Evolutionary conservation across 2,888 invertebrate species (phyloP), one percentile per base, ranked within the genome.

Genomic region (Tinea semifulvella): DNA sequence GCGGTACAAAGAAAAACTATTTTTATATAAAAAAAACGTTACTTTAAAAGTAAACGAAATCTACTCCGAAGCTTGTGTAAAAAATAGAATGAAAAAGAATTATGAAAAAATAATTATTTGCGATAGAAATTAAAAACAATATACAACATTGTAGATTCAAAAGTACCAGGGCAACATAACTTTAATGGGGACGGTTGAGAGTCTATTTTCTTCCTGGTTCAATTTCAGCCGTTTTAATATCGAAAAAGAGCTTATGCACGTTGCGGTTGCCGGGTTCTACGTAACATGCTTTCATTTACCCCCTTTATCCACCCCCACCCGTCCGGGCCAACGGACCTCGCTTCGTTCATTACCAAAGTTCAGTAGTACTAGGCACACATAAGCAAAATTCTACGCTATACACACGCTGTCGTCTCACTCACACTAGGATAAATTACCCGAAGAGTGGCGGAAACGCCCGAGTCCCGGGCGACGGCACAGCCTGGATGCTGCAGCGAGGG

Each of bases 291-390:
- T 11, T 27, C 27, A 16, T 5, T 14, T 13, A 36, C 3, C 38
- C 72, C 68, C 65, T 50, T 56, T 53, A 54, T 52, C 52, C 53
- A 48, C 53, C 56, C 50, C 42, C 53, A 53, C 53, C 59, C 51
- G 52, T 61, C 62, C 67, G 64, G 69, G 63, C 69, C 62, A 65
- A 65, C 65, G 64, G 67, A 70, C 63, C 63, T 57, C 58, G 67
- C 13, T 2, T 3, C 40, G 79, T 79, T 79, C 79, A 79, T 79
- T 79, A 79, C 68, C 77, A 79, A 79, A 77, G 79, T 79, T 79
- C 79, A 79, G 70, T 75, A 71, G 74, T 71, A 70, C 75, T 66
- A 45, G 58, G 62, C 69, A 68, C 72, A 72, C 70, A 63, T 55
- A 56, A 36, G 7, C 19, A 26, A 3, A 3, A 7, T 14, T 11